Base-by-base conservation (phyloP, 2,113 vertebrate species). In the Pitta sordida region DNA sequence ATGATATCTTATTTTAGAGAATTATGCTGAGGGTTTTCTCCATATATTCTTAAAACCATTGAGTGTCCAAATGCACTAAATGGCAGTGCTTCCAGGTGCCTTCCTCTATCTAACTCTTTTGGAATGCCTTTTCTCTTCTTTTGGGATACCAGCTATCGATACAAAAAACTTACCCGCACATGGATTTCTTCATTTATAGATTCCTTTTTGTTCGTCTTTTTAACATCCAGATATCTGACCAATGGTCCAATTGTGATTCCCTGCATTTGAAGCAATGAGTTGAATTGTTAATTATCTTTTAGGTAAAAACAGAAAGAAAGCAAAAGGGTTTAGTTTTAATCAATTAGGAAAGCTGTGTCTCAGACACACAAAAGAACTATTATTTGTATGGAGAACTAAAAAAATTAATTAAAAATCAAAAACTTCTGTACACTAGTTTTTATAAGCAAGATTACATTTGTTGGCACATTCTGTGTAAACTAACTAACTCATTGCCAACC, bases 141-240 rank as follows among this genome's bases (percentile, higher is more conserved):
- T 68, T 49, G 85, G n/a, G 13, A 44, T 39, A 63, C 8, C 20
- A 58, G 23, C 10, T 34, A 53, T 19, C 69, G 39, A 53, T 34
- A 27, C 0, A 15, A 77, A 86, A 82, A 83, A 96, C 98, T 79
- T 98, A 99, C 99, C 94, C 99, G 97, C 71, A 96, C 96, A 75
- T 99, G 98, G 91, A 99, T 97, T 95, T 99, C 99, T 89, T 98
- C 98, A 32, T 99, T 99, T 94, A 99, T 99, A 69, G 98, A 99
- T 74, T 98, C 97, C 51, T 99, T 98, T 88, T 98, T 98, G 95
- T 98, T 99, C 8, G 99, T 99, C 96, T 98, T 98, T 96, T 98
- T 99, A 67, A 99, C 98, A 77, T 99, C 98, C 95, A 99, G 98
- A 65, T 98, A 98, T 93, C 98, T 98, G 77, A 99, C 98, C 96